phyloP scores from a whole-genome alignment of 2,888 invertebrate genomes.

The Hydriomena furcata region DNA sequence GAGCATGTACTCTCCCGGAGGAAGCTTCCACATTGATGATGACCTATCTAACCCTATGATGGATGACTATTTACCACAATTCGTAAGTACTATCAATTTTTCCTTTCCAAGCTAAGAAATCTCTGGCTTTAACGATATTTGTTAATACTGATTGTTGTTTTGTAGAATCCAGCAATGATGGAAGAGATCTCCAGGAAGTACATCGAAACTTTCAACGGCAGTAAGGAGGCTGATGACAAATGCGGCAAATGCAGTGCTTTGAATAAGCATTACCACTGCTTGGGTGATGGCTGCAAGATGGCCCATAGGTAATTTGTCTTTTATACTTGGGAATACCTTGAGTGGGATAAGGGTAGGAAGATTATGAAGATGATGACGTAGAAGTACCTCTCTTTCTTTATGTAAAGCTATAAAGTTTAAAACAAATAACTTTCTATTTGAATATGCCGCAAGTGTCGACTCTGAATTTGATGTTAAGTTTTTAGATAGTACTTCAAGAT shows the following conservation, averaged over 20 bases:
- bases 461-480: too few species aligned
- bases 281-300: constrained; percentile 89
- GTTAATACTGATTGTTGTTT: too few species aligned
- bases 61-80: constrained; percentile 68
- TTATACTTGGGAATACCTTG: too few species aligned
- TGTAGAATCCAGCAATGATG: constrained; percentile 83
- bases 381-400: too few species aligned
- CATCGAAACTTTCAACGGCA: constrained; percentile 76
- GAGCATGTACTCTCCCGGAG: constrained; percentile 76
- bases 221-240: constrained; percentile 81
- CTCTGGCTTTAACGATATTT: too few species aligned
- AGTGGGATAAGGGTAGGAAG: too few species aligned
- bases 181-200: constrained; percentile 81
- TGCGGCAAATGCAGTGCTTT: constrained; percentile 83
- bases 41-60: constrained; percentile 73
- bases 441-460: too few species aligned
- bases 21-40: constrained; percentile 68
- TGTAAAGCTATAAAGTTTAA: too few species aligned
- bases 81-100: constrained; percentile 54
- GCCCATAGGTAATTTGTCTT: constrained; percentile 82
- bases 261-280: constrained; percentile 95
- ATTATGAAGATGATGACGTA: too few species aligned
- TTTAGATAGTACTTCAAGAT: background rate
- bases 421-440: too few species aligned
- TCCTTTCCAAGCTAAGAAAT: too few species aligned